A percentile compares a stretch with the other conserved stretches of the same genome.
Evolutionary conservation across 2,797 vertebrate genomes (phyloP).

Genomic region (Sciurus carolinensis): DNA sequence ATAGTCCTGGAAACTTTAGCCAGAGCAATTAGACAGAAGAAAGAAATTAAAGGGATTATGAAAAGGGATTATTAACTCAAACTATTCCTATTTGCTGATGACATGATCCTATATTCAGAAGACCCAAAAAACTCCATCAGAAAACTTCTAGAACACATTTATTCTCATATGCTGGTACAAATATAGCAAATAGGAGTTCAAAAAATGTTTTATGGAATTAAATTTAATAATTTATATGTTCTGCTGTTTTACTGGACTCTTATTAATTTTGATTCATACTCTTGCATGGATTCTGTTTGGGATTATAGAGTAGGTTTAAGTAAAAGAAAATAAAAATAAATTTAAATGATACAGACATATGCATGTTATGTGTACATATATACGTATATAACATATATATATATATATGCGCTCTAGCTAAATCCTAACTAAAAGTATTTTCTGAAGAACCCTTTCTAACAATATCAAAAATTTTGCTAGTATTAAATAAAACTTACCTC

Average conservation of each 20-base stretch:
- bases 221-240: not conserved
- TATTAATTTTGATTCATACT: not conserved
- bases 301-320: slow-evolving; percentile 30
- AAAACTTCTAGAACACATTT: not conserved
- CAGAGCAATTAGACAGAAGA: too few species aligned
- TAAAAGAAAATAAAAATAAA: not conserved
- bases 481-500: slow-evolving; percentile 55
- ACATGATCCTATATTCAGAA: too few species aligned
- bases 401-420: not conserved
- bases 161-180: not conserved
- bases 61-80: too few species aligned
- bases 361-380: not conserved
- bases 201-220: not conserved
- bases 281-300: not conserved
- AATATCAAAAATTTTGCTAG: slow-evolving; percentile 34
- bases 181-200: not conserved
- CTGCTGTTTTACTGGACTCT: not conserved
- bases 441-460: slow-evolving; percentile 38
- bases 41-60: too few species aligned
- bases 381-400: not conserved
- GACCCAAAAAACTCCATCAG: too few species aligned
- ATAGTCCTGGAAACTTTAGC: too few species aligned
- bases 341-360: not conserved
- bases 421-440: slow-evolving; percentile 48
- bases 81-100: too few species aligned